Conservation (phyloP, 37 sponge, comb jelly and placozoan species). For the Crambe crambe region DNA sequence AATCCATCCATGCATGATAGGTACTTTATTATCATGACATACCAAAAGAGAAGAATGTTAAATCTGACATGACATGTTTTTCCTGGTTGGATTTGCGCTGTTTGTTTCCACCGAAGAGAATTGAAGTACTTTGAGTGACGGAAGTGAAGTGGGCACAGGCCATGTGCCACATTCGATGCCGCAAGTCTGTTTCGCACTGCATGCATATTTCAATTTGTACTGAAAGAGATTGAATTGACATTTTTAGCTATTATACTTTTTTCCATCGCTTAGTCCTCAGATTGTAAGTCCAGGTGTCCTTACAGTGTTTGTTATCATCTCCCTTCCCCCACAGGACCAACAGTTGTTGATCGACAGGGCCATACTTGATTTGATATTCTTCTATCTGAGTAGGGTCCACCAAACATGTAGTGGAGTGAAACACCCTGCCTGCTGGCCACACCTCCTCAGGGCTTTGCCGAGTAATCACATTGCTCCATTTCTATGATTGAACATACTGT, state of each 20-base stretch:
- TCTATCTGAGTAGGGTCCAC: background rate
- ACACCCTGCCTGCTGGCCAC: constrained; percentile 25
- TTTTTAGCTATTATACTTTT: constrained; percentile 21
- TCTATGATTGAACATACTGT: too few relatives aligned
- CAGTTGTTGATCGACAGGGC: background rate
- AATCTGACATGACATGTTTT: background rate
- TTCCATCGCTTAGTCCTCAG: constrained; percentile 22
- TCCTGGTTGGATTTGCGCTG: constrained; percentile 12
- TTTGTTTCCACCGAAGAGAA: constrained; percentile 12
- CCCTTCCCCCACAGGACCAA: constrained; percentile 43
- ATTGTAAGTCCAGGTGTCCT: constrained; percentile 21
- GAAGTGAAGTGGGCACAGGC: background rate
- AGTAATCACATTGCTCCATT: background rate
- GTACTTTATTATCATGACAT: too few relatives aligned
- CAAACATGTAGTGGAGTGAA: constrained; percentile 19
- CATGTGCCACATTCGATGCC: constrained; percentile 10
- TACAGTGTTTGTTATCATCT: background rate
- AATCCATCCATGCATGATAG: too few relatives aligned
- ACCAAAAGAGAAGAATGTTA: constrained; percentile 2
- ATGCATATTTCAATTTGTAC: too few relatives aligned
- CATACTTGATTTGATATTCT: background rate
- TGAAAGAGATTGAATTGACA: too few relatives aligned
- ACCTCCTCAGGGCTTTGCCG: background rate
- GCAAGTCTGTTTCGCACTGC: background rate
- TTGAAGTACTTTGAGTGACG: background rate